phyloP scores from a whole-genome alignment of 2,113 vertebrate species.

The Phrynocephalus versicolor region DNA sequence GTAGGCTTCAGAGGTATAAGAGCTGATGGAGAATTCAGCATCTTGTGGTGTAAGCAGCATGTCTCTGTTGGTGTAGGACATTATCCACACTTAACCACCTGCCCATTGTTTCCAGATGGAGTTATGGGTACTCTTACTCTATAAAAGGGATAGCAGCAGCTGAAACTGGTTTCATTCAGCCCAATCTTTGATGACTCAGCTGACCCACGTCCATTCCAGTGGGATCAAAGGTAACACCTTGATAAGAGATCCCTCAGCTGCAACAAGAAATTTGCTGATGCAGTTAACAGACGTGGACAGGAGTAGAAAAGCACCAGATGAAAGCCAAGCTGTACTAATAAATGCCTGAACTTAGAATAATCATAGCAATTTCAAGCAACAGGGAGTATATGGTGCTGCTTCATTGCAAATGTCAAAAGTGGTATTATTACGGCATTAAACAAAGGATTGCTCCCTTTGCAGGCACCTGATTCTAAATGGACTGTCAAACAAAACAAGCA shows the following conservation, averaged over 20 bases:
- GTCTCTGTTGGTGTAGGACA: neutral
- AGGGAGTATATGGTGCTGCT: neutral
- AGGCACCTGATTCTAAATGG: slow-evolving; percentile 13
- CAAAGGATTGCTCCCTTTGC: neutral
- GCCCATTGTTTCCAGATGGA: slow-evolving; percentile 11
- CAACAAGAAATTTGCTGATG: neutral
- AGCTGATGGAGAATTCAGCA: neutral
- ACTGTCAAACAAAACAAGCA: neutral
- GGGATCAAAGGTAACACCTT: neutral
- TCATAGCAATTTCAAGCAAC: neutral
- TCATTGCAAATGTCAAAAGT: slow-evolving; percentile 7
- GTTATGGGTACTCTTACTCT: neutral
- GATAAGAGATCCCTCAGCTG: neutral
- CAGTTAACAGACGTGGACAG: neutral
- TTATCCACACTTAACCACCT: neutral
- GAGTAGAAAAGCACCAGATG: neutral
- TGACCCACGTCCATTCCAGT: neutral
- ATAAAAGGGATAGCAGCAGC: neutral
- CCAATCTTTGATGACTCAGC: neutral
- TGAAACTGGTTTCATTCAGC: neutral
- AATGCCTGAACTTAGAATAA: neutral
- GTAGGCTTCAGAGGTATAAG: neutral
- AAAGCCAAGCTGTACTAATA: neutral
- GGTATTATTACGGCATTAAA: neutral
- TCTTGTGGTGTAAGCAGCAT: neutral